phyloP scores from a whole-genome alignment of 2,888 invertebrate species.

The Mesopsocus fuscifrons region DNA sequence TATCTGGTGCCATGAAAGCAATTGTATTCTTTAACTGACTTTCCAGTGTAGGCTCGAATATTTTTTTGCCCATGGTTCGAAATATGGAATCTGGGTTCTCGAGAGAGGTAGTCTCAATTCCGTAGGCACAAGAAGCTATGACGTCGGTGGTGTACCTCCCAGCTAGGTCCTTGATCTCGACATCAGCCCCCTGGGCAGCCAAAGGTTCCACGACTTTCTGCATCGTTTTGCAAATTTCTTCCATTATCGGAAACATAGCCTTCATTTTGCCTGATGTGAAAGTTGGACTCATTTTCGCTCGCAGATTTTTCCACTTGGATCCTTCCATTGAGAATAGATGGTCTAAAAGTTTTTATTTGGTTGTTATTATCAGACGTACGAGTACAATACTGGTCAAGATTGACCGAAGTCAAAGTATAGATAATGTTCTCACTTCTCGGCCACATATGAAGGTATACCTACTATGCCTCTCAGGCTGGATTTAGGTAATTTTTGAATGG shows the following conservation, averaged over 20 bases:
- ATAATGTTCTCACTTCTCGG: no score
- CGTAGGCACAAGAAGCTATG: conserved; percentile 19
- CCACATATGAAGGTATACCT: no score
- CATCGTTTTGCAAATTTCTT: not conserved
- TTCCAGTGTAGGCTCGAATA: conserved; percentile 15
- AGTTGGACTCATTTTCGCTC: conserved; percentile 20
- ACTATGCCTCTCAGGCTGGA: no score
- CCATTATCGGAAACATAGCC: conserved; percentile 14
- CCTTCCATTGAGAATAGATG: conserved; percentile 14
- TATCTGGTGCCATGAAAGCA: not conserved
- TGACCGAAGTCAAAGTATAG: no score
- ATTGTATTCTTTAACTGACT: not conserved
- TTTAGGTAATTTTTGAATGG: no score
- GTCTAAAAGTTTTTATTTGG: no score
- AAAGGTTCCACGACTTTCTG: not conserved
- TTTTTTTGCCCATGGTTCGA: conserved; percentile 14
- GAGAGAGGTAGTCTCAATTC: conserved; percentile 17
- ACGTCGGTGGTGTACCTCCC: conserved; percentile 19
- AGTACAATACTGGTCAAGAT: no score
- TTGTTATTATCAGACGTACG: no score
- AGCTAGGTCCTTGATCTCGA: conserved; percentile 7
- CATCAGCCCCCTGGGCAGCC: not conserved
- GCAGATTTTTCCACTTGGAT: conserved; percentile 20
- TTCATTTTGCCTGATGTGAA: conserved; percentile 22
- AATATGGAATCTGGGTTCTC: conserved; percentile 14